Conservation (phyloP, 2,113 vertebrate species). For the Girardinichthys multiradiatus region DNA sequence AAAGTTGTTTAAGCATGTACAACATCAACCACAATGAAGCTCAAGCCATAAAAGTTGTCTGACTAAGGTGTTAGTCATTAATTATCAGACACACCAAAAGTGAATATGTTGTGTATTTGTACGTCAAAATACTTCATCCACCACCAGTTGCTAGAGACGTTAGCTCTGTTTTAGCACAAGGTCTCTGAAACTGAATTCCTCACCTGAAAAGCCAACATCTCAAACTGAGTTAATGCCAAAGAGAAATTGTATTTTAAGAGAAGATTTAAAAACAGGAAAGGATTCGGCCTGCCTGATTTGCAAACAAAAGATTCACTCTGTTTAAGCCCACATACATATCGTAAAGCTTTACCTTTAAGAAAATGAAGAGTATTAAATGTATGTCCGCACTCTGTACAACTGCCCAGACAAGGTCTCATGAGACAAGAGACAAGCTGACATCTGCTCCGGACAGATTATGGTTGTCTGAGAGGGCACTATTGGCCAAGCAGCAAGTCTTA, state of each 20-base stretch:
- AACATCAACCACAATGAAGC: conserved; percentile 9
- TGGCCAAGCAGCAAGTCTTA: neutral
- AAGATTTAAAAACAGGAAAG: no score
- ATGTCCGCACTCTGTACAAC: neutral
- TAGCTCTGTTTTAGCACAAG: neutral
- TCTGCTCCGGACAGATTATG: conserved; percentile 16
- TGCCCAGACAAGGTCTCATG: neutral
- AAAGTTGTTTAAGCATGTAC: conserved; percentile 6
- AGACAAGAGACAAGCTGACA: neutral
- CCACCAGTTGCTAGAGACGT: neutral
- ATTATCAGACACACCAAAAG: neutral
- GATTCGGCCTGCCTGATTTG: no score
- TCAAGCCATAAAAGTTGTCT: conserved; percentile 29
- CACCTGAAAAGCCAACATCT: no score
- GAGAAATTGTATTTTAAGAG: no score
- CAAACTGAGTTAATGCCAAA: no score
- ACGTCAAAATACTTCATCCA: neutral
- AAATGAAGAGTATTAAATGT: neutral
- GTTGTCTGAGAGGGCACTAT: neutral
- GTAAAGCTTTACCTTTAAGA: neutral
- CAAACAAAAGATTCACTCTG: neutral
- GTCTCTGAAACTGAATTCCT: no score
- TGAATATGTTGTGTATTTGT: neutral
- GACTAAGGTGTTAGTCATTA: conserved; percentile 7
- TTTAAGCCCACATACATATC: neutral